A percentile compares a stretch with the other conserved stretches of the same genome.
Conservation (phyloP, 1,140 invertebrate genomes). For the Colletes latitarsis region DNA sequence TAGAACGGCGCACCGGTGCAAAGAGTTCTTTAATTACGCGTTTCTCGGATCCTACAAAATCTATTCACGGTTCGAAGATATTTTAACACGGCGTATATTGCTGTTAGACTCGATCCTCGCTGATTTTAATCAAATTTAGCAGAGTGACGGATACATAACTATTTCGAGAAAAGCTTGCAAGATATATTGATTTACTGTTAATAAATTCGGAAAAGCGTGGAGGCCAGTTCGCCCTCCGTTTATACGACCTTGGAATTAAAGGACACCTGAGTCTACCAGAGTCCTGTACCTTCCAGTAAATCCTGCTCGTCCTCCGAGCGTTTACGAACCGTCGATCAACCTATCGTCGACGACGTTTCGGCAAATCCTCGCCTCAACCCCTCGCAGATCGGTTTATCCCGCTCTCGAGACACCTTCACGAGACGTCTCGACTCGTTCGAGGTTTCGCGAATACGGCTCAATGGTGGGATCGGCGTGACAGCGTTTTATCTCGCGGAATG, state of each 20-base stretch:
- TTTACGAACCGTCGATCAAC: not conserved
- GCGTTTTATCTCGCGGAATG: constrained; percentile 18
- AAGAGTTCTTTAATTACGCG: constrained; percentile 47
- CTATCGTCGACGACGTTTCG: not conserved
- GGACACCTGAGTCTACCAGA: not conserved
- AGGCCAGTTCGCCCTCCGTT: too few relatives aligned
- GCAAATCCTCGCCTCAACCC: not conserved
- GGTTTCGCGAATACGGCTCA: not conserved
- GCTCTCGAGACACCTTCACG: not conserved
- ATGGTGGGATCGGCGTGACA: constrained; percentile 25
- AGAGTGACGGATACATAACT: too few relatives aligned
- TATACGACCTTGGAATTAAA: not conserved
- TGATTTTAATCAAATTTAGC: too few relatives aligned
- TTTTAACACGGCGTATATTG: not conserved
- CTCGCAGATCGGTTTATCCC: constrained; percentile 28
- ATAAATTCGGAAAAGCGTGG: too few relatives aligned
- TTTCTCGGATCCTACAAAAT: constrained; percentile 13
- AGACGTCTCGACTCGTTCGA: not conserved
- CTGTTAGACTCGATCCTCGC: not conserved
- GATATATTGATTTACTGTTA: too few relatives aligned
- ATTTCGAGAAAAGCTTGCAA: too few relatives aligned
- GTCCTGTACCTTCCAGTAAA: not conserved
- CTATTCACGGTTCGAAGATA: constrained; percentile 24
- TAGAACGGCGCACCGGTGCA: constrained; percentile 5
- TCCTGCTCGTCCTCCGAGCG: not conserved